Evolutionary conservation across 2,797 vertebrate genomes (phyloP).

Genomic region (Molossus alvarezi): DNA sequence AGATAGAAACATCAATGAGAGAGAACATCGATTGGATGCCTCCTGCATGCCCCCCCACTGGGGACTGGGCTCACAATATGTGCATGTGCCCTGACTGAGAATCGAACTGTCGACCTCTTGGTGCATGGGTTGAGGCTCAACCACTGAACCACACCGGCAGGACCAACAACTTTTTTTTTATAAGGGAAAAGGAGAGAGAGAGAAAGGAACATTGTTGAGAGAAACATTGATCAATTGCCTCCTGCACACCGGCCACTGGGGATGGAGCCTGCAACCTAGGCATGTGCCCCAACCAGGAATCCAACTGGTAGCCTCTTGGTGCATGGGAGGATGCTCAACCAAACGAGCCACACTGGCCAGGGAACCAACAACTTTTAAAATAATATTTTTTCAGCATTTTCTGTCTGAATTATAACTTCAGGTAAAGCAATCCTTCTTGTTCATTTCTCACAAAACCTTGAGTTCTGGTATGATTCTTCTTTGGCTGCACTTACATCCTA

Average conservation of each 20-base stretch:
- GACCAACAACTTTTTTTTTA: background rate
- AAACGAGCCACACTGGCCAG: background rate
- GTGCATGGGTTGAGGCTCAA: too few relatives aligned
- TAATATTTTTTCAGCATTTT: slow-evolving; percentile 2
- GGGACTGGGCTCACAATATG: too few relatives aligned
- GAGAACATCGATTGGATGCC: too few relatives aligned
- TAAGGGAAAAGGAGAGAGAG: background rate
- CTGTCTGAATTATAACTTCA: slow-evolving; percentile 39
- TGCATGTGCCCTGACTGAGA: too few relatives aligned
- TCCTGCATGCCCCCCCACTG: too few relatives aligned
- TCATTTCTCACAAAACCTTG: background rate
- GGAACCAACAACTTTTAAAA: slow-evolving; percentile 20
- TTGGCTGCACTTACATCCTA: background rate
- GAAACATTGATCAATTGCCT: background rate
- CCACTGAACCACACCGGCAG: too few relatives aligned
- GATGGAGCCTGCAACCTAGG: background rate
- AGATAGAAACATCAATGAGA: too few relatives aligned
- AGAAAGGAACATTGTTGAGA: background rate
- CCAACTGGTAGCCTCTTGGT: background rate
- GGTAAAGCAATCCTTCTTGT: slow-evolving; percentile 31
- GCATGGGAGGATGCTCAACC: background rate
- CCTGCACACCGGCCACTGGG: background rate
- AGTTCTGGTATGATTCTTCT: background rate
- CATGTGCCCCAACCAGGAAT: background rate
- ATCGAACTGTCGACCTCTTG: too few relatives aligned